Evolutionary conservation across 2,888 invertebrate genomes (phyloP), one percentile per base, ranked within the genome.

Genomic region (Slavum lentiscoides): DNA sequence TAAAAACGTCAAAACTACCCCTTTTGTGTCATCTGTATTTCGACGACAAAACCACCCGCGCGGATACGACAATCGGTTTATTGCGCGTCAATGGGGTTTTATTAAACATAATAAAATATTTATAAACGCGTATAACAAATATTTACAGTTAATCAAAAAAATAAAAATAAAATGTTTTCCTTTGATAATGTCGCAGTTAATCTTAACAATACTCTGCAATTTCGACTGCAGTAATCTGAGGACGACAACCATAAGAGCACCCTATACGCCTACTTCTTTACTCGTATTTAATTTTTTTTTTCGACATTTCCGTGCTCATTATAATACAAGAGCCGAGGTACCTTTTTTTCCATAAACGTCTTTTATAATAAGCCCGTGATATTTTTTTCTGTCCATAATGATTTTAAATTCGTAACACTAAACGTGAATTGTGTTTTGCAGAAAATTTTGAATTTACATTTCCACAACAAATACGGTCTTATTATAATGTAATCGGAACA

Each of bases 11-110:
- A 80, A 70, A 70, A 55, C 70, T 53, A 70, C 77, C 69, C 30
- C 70, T 69, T 69, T 62, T 69, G 69, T 80, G 77, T 80, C 77
- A 80, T 80, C 77, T 80, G 77, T 30, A 15, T 55, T 53, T 64
- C 77, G 77, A 37, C 62, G 77, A 80, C 77, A 70, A 80, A 80
- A 62, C 77, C 77, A 80, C 77, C 77, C 77, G 70, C 77, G 70
- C 70, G n/a, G 77, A 15, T 62, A 70, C 55, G 70, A 55, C 49
- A 70, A 70, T 80, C 62, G 70, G 69, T 80, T 80, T 80, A 80
- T 80, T 80, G 30, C 30, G 62, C 77, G 19, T 70, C 64, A 80
- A 80, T 64, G 62, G 77, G 69, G 21, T 70, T 70, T 80, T 70
- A 80, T 80, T 70, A 77, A 76, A 76, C 4, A 30, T 76, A 76